Conservation (phyloP, 2,113 vertebrate species). For the Xyliphius kryptos region DNA sequence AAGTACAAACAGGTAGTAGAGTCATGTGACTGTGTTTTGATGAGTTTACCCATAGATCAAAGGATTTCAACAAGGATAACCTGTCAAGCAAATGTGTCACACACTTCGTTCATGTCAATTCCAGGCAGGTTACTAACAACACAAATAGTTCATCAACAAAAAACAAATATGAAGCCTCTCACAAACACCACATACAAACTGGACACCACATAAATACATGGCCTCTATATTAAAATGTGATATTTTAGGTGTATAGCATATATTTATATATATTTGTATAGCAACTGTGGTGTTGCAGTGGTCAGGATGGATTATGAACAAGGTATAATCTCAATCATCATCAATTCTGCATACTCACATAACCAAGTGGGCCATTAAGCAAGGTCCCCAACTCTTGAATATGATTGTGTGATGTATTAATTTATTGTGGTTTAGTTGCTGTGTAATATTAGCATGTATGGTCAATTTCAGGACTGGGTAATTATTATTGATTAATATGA, state of each 20-base stretch:
- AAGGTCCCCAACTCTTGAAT: no score
- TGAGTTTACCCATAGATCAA: slow-evolving; percentile 21
- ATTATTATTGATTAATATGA: no score
- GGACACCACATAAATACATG: slow-evolving; percentile 1
- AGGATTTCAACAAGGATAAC: background rate
- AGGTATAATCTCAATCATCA: background rate
- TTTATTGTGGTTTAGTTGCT: no score
- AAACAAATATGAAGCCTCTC: no score
- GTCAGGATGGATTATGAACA: background rate
- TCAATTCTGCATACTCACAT: no score
- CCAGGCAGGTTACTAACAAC: slow-evolving; percentile 1
- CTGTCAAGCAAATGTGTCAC: slow-evolving; percentile 13
- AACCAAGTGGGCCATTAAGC: no score
- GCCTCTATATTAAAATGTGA: background rate
- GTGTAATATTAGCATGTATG: no score
- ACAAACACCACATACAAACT: background rate
- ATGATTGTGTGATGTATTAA: no score
- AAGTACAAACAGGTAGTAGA: slow-evolving; percentile 32
- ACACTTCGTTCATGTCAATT: slow-evolving; percentile 23
- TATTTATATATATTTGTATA: background rate
- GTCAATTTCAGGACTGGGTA: no score
- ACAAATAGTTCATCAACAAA: background rate
- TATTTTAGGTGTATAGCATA: background rate
- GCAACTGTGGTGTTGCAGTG: no score
- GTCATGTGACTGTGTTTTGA: background rate